These are phyloP conservation scores for Galaxea fascicularis DNA, from an alignment of 92 coral and sea anemone genomes.

Conservation along the genomic window DNA sequence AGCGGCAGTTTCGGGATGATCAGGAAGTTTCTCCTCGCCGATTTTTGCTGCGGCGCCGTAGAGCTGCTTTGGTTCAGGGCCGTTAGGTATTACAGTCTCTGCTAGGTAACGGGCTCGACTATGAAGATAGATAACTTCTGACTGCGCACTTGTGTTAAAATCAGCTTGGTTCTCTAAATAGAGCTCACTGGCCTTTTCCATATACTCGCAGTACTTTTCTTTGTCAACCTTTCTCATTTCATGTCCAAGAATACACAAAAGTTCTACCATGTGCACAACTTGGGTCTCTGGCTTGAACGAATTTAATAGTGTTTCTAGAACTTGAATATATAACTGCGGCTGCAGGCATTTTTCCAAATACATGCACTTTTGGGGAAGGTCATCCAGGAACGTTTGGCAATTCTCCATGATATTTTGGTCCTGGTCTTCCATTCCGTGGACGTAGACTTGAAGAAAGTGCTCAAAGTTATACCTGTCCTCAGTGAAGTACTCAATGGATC, in stretches of 20 bases:
- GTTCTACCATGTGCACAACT: constrained; percentile 6
- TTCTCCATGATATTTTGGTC: neutral
- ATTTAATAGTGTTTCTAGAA: constrained; percentile 7
- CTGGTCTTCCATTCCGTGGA: neutral
- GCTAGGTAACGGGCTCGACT: constrained; percentile 27
- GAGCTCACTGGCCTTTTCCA: neutral
- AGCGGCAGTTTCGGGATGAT: constrained; percentile 33
- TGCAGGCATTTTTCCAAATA: constrained; percentile 24
- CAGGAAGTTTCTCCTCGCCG: neutral
- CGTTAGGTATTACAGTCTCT: neutral
- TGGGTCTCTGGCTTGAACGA: neutral
- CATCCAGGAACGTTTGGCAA: neutral
- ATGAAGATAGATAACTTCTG: neutral
- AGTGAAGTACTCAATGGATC: constrained; percentile 27
- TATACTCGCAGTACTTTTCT: neutral
- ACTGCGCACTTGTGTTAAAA: neutral
- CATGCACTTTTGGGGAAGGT: constrained; percentile 29
- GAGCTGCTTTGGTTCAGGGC: neutral
- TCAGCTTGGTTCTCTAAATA: neutral
- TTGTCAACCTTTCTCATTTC: neutral
- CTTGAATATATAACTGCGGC: neutral
- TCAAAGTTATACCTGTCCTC: constrained; percentile 48
- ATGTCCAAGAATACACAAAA: constrained; percentile 18
- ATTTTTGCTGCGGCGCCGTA: neutral
- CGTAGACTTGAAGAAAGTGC: constrained; percentile 12